phyloP scores from a whole-genome alignment of 2,888 invertebrate species.

The Lacanobia oleracea region DNA sequence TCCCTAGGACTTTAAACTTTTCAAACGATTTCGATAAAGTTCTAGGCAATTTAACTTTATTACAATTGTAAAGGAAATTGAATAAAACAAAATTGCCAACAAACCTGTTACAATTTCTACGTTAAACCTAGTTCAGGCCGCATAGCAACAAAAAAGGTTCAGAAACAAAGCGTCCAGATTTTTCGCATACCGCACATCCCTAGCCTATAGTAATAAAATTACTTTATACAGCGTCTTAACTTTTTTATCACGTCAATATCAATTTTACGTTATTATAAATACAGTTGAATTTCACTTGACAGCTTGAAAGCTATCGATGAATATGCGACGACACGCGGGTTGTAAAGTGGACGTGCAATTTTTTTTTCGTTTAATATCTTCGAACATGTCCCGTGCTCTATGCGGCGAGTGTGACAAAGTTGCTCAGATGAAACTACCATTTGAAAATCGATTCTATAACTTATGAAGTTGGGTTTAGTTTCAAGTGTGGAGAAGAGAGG shows the following conservation, averaged over 20 bases:
- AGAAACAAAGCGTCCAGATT: constrained; percentile 48
- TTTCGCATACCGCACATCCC: constrained; percentile 60
- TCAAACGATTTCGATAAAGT: not conserved
- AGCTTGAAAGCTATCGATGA: constrained; percentile 57
- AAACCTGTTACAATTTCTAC: constrained; percentile 16
- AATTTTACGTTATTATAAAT: constrained; percentile 53
- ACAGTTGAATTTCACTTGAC: constrained; percentile 60
- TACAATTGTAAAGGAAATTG: not conserved
- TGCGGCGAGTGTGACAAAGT: constrained; percentile 75
- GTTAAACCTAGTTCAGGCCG: constrained; percentile 11
- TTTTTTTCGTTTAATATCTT: constrained; percentile 74
- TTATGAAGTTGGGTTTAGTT: constrained; percentile 4
- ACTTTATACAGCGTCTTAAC: constrained; percentile 72
- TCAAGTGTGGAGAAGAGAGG: constrained; percentile 26
- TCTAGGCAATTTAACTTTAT: constrained; percentile 4
- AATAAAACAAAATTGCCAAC: not conserved
- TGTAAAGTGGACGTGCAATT: constrained; percentile 73
- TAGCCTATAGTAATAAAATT: constrained; percentile 80
- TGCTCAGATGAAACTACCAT: constrained; percentile 45
- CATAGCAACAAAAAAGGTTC: constrained; percentile 39
- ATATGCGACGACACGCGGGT: constrained; percentile 77
- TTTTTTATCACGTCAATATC: constrained; percentile 47
- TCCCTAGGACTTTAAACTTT: not conserved
- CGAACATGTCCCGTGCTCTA: constrained; percentile 82
- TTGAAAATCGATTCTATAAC: constrained; percentile 42